Evolutionary conservation across 2,797 vertebrate genomes (phyloP), one percentile per base, ranked within the genome.

Genomic region (Poliocrania exsul): DNA sequence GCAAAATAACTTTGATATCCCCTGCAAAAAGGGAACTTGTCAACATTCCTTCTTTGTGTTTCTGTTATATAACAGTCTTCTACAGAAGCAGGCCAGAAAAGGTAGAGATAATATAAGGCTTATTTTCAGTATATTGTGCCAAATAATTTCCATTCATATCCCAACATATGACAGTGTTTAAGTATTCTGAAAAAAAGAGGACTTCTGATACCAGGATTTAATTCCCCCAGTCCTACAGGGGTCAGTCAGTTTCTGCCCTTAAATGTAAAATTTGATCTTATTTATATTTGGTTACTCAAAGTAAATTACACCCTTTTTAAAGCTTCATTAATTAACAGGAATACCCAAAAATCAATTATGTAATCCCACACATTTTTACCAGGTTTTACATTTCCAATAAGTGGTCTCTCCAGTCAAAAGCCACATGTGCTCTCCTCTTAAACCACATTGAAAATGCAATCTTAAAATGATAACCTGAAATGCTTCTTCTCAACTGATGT

Each of bases 381-480:
- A 80, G 19, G 28, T 50, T 49, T 78, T 74, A 38, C 8, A 35
- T 58, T 92, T 61, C 35, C 42, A 31, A 2, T 42, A 49, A 53
- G 5, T 38, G 16, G 6, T 69, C 9, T 71, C 16, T 50, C 35
- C 40, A 28, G 18, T 83, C 31, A 78, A 73, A 78, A 85, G 69
- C 24, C 16, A 33, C 11, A 18, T 10, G 16, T 24, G 4, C 16
- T 51, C 16, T 74, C 18, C 37, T 94, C 73, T 77, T 50, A 78
- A 84, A 50, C 31, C 21, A 58, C n/a, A 23, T 42, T 81, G 33
- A 42, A 66, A 91, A 83, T 62, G 38, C 6, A 91, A 53, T 71
- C 33, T 64, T 73, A 85, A 95, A 81, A 80, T 73, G 9, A 77
- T 92, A 92, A 57, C 65, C 26, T 10, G 64, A 94, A 88, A 67